Evolutionary conservation across 2,113 vertebrate species (phyloP), one percentile per base, ranked within the genome.

Genomic region (Glareola pratincola): DNA sequence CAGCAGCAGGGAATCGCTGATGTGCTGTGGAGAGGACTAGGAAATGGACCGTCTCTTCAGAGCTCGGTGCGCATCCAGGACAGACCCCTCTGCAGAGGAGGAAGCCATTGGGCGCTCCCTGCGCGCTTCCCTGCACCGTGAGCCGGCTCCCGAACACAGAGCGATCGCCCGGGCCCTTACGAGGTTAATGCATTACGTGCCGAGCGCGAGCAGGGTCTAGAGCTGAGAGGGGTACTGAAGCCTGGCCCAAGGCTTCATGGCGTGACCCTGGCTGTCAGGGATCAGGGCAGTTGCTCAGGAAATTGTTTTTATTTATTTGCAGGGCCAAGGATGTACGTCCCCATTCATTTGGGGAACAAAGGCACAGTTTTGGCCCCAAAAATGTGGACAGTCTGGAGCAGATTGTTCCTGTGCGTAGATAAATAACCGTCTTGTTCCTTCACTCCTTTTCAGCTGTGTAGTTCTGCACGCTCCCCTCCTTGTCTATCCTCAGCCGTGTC

Each of bases 111-210:
- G 4, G 30, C 4, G 19, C 53, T 76, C 62, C 51, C 41, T 6
- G 16, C n/a, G 6, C 3, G 6, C 56, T 54, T 51, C 59, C 23
- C 73, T 57, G 90, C 3, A 1, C 67, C 8, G 1, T 12, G 23
- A 18, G 88, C 53, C 6, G 4, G 6, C 72, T 84, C 41, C 57
- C 73, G n/a, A 57, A 3, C 15, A 54, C 1, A 12, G 15, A 48
- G 23, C 8, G 8, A 6, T 32, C 0, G 0, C 59, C 9, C 3
- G 4, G 41, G n/a, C 48, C 30, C 45, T 30, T 4, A 9, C 1
- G 10, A 80, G 85, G 41, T 20, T n/a, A 12, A 15, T 51, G 64
- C 29, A 0, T 48, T 12, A 2, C 8, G 6, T 68, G 68, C 85
- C 1, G 1, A 26, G 67, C 73, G 45, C 34, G 9, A 36, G 29